Percentiles rank a stretch among this genome's conserved stretches.
phyloP scores from a whole-genome alignment of 2,888 invertebrate species.

The Acronicta aceris region DNA sequence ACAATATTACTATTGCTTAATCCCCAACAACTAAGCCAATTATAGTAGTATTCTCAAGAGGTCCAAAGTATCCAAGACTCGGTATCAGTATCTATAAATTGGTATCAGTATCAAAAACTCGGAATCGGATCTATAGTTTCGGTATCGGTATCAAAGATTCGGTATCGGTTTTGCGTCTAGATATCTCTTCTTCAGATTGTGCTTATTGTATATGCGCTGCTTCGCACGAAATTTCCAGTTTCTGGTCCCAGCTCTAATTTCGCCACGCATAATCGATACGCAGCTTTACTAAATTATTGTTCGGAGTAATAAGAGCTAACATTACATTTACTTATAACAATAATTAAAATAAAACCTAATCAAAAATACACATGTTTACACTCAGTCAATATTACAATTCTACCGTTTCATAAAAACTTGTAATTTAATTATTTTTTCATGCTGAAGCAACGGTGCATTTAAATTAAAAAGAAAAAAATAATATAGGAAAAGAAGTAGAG shows the following conservation, averaged over 20 bases:
- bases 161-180: too few species aligned
- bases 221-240: background rate
- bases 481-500: background rate
- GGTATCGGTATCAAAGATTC: too few species aligned
- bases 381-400: background rate
- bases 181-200: too few species aligned
- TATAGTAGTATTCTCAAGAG: too few species aligned
- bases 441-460: background rate
- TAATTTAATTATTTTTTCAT: background rate
- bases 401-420: background rate
- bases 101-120: too few species aligned
- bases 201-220: too few species aligned
- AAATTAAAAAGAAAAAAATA: background rate
- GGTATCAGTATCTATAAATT: too few species aligned
- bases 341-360: background rate
- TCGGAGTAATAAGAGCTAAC: background rate
- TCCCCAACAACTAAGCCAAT: too few species aligned
- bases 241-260: background rate
- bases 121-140: too few species aligned
- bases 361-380: background rate
- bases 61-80: too few species aligned
- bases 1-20: too few species aligned
- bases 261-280: background rate
- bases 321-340: background rate
- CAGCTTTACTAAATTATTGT: background rate